Conservation (phyloP, 2,888 invertebrate genomes). For the Odontocolon sp. region DNA sequence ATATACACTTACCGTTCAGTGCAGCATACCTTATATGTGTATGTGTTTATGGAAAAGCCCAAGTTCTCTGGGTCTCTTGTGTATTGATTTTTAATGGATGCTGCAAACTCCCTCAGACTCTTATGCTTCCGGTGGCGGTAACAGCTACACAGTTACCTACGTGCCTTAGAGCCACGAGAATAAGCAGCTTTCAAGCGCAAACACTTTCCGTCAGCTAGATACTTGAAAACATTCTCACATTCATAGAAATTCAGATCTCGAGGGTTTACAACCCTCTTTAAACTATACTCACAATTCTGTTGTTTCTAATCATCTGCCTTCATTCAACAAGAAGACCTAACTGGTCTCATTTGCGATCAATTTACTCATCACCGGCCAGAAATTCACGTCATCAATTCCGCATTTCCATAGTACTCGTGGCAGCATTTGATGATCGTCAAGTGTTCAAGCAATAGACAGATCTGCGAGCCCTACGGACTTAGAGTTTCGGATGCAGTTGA, state of each 20-base stretch:
- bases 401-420: background rate
- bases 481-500: conserved; percentile 8
- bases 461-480: background rate
- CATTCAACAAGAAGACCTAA: background rate
- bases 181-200: conserved; percentile 55
- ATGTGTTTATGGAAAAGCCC: conserved; percentile 21
- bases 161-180: conserved; percentile 34
- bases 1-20: background rate
- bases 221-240: background rate
- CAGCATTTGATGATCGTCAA: background rate
- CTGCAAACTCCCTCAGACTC: conserved; percentile 48
- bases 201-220: conserved; percentile 29
- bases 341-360: background rate
- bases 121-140: conserved; percentile 26
- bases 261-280: conserved; percentile 7
- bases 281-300: background rate
- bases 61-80: conserved; percentile 42
- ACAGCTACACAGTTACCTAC: conserved; percentile 33
- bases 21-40: background rate
- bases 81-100: conserved; percentile 64
- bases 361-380: too few relatives aligned
- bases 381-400: background rate
- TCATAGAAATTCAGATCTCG: background rate
- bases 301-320: background rate
- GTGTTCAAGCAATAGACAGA: background rate